Base-by-base conservation (phyloP, 2,113 vertebrate species). In the Athene noctua region DNA sequence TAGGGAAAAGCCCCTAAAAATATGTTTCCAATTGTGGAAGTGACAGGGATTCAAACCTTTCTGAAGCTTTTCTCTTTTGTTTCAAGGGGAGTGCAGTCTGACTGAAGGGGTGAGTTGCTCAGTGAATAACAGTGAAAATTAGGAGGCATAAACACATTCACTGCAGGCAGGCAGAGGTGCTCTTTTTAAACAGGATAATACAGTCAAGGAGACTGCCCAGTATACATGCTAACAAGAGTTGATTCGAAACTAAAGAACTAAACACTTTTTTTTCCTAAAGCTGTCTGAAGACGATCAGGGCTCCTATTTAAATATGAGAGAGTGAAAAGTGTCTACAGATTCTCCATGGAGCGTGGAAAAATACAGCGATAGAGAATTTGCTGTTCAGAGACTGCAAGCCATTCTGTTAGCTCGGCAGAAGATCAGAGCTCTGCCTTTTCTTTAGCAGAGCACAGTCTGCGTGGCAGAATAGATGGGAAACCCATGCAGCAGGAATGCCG, bases 21-120 rank as follows among this genome's bases (percentile, higher is more conserved):
- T 6, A 25, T 0, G 0, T 42, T 73, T 63, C 26, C 22, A 66
- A 0, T 27, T 52, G 30, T 46, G 17, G 42, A 27, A 80, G 15
- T 5, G n/a, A 17, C 21, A 38, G 47, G 20, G 40, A 81, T 72
- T 7, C 18, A 80, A 86, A 63, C 15, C 36, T 59, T 52, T 29
- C 61, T 57, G 52, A 20, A 75, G 58, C 6, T 90, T 75, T 58
- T n/a, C 21, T 71, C 65, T 62, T 34, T 40, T 30, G 4, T n/a
- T 81, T 49, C 20, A 58, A 63, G 36, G n/a, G 25, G 6, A 46
- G 15, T 10, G 23, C 15, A 34, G n/a, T 19, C 30, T 71, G 72
- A 19, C 67, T 22, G 54, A 79, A 82, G 16, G 61, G 36, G 5
- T 10, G 13, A 77, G 20, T 5, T 71, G 36, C 59, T 83, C 51